phyloP scores from a whole-genome alignment of 2,113 vertebrate genomes.

The Brachyistius frenatus region DNA sequence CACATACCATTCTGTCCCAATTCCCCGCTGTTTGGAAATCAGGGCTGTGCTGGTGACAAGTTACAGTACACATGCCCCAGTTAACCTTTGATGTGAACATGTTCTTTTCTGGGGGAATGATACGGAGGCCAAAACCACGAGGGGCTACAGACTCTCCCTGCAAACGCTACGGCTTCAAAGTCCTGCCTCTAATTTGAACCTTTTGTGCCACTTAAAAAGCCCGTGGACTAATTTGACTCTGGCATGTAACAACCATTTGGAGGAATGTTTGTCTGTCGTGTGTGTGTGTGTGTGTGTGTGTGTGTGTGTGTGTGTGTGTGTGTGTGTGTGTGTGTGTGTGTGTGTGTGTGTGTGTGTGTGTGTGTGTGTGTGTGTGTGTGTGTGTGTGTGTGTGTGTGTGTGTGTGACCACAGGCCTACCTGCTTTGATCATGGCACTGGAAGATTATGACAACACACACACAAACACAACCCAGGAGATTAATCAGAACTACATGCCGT shows the following conservation, averaged over 20 bases:
- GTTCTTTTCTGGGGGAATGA: constrained; percentile 73
- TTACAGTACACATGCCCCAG: constrained; percentile 81
- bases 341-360: constrained; percentile 23
- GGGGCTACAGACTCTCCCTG: constrained; percentile 78
- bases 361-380: constrained; percentile 23
- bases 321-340: constrained; percentile 22
- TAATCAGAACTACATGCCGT: constrained; percentile 63
- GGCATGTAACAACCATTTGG: constrained; percentile 77
- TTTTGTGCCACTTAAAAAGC: constrained; percentile 84
- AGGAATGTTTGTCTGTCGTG: constrained; percentile 73
- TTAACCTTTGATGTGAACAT: constrained; percentile 84
- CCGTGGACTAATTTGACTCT: constrained; percentile 82
- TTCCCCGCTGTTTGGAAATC: constrained; percentile 79
- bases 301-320: constrained; percentile 22
- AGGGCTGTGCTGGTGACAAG: constrained; percentile 76
- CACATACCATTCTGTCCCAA: constrained; percentile 73
- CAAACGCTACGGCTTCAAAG: constrained; percentile 82
- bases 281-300: constrained; percentile 56
- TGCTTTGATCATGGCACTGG: constrained; percentile 80
- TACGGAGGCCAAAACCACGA: constrained; percentile 78
- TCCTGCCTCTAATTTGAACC: constrained; percentile 83
- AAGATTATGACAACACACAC: constrained; percentile 70
- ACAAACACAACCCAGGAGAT: constrained; percentile 45
- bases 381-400: constrained; percentile 32
- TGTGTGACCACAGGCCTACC: constrained; percentile 63